Evolutionary conservation across 2,888 invertebrate species (phyloP).

Genomic region (Choristoneura rosaceana): DNA sequence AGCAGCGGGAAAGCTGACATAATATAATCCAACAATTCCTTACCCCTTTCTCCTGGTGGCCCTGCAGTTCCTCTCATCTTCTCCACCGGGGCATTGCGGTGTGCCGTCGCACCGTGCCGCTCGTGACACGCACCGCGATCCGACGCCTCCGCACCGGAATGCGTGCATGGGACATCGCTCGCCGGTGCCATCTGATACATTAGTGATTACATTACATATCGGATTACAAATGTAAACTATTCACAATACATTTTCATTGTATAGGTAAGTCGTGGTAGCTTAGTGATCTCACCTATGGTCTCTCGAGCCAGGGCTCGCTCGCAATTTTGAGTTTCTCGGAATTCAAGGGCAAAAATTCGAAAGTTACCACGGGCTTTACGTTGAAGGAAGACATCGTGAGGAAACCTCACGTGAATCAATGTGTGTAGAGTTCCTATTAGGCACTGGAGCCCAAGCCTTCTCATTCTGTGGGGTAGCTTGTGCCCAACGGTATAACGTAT

Average conservation of each 20-base stretch:
- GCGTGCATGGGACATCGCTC: conserved; percentile 89
- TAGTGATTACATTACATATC: neutral
- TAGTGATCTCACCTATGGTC: no score
- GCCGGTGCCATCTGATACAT: conserved; percentile 66
- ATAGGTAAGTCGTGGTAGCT: no score
- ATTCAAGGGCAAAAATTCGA: no score
- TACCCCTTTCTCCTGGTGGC: conserved; percentile 84
- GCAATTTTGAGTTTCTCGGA: no score
- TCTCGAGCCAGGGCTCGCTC: no score
- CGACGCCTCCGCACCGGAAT: conserved; percentile 88
- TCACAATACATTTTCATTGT: neutral
- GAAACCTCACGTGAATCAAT: no score
- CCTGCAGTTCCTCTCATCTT: conserved; percentile 89
- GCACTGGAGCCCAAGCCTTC: no score
- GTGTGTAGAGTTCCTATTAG: no score
- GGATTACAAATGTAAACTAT: neutral
- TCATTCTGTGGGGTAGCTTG: no score
- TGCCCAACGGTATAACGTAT: no score
- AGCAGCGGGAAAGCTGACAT: conserved; percentile 64
- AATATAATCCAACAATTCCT: conserved; percentile 38
- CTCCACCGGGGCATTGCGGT: conserved; percentile 90
- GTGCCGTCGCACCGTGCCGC: conserved; percentile 93
- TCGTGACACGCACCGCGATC: conserved; percentile 90
- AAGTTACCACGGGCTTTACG: no score
- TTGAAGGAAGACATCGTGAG: no score